Conservation (phyloP, 1,140 invertebrate species). For the Caenorhabditis inopinata region DNA sequence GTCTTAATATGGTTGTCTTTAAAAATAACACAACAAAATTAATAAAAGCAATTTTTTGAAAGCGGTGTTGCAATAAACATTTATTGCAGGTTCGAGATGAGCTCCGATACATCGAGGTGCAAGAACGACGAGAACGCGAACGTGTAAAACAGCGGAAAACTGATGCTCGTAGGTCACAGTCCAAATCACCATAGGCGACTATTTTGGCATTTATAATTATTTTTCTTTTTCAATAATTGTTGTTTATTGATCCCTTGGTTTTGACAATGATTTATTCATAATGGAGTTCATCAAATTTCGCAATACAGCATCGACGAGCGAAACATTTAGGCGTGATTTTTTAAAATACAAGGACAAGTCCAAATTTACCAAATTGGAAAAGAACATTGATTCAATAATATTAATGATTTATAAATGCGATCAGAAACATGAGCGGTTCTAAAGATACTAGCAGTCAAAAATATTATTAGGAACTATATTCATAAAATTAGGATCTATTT, state of each 20-base stretch:
- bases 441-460: background rate
- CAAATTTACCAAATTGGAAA: background rate
- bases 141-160: background rate
- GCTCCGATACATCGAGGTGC: constrained; percentile 11
- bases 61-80: too few species aligned
- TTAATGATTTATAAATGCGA: background rate
- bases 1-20: too few species aligned
- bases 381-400: background rate
- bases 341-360: background rate
- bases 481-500: constrained; percentile 20
- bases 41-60: too few species aligned
- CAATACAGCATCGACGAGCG: background rate
- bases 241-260: background rate
- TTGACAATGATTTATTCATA: constrained; percentile 5
- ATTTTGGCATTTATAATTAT: too few species aligned
- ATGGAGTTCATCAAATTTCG: constrained; percentile 17
- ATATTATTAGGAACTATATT: background rate
- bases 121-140: constrained; percentile 21
- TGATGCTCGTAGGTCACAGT: background rate
- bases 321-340: background rate
- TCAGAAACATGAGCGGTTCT: background rate
- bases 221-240: background rate
- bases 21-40: background rate
- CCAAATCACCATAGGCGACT: background rate
- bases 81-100: constrained; percentile 29